Percentiles rank a stretch among this genome's conserved stretches.
These are phyloP conservation scores for Calliopum simillimum DNA, from an alignment of 2,888 invertebrate species.

Conservation along the genomic window DNA sequence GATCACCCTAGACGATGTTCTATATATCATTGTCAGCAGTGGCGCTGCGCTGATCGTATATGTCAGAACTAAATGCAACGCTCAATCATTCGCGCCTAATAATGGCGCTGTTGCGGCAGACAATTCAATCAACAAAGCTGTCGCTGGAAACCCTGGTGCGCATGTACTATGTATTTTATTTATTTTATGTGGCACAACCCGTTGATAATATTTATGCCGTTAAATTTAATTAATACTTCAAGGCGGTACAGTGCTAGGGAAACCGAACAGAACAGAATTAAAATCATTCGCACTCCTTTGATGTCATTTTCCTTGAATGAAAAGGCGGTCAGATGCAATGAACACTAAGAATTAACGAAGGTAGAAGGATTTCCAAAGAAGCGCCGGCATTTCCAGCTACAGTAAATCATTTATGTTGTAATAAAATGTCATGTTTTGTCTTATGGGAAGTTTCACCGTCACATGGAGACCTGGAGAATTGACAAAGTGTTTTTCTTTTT, in stretches of 20 bases:
- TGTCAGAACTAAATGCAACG: slow-evolving; percentile 24
- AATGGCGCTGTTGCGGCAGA: slow-evolving; percentile 42
- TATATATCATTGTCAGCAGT: slow-evolving; percentile 5
- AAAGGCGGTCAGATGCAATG: neutral
- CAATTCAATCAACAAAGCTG: slow-evolving; percentile 57
- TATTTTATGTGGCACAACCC: neutral
- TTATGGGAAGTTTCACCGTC: slow-evolving; percentile 20
- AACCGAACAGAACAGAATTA: slow-evolving; percentile 47
- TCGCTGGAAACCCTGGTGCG: neutral
- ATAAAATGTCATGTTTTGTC: slow-evolving; percentile 4
- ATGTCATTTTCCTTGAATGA: slow-evolving; percentile 37
- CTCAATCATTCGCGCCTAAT: slow-evolving; percentile 40
- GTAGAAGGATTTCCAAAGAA: neutral
- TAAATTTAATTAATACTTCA: slow-evolving; percentile 59
- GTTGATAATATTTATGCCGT: slow-evolving; percentile 46
- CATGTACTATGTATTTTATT: too few relatives aligned
- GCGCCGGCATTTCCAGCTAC: slow-evolving; percentile 26
- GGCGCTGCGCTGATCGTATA: slow-evolving; percentile 27
- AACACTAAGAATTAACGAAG: too few relatives aligned
- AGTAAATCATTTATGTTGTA: slow-evolving; percentile 42
- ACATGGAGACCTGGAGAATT: too few relatives aligned
- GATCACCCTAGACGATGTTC: neutral
- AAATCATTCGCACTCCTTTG: slow-evolving; percentile 57
- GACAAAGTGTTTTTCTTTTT: too few relatives aligned
- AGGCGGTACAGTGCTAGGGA: slow-evolving; percentile 35